phyloP scores from a whole-genome alignment of 1,140 invertebrate species.

The Micrasema longulum region DNA sequence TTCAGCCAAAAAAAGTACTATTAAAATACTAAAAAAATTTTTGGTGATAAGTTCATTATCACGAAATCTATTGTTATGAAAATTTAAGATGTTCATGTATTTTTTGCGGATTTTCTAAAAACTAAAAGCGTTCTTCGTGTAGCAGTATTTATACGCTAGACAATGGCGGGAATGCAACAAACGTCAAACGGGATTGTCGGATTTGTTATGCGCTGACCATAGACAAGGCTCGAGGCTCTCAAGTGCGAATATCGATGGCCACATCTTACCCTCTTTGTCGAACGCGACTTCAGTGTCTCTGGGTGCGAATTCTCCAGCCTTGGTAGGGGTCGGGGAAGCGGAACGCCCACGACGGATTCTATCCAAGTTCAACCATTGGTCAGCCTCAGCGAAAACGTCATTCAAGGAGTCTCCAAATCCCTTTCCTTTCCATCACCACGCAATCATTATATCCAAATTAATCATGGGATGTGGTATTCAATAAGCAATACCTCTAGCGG shows the following conservation, averaged over 20 bases:
- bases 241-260: constrained; percentile 28
- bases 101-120: constrained; percentile 6
- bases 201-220: constrained; percentile 9
- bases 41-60: too few relatives aligned
- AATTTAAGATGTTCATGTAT: neutral
- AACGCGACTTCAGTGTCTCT: constrained; percentile 75
- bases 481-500: constrained; percentile 5
- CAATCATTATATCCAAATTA: constrained; percentile 43
- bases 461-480: constrained; percentile 25
- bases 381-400: constrained; percentile 64
- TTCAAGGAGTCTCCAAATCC: constrained; percentile 44
- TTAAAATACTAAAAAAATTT: too few relatives aligned
- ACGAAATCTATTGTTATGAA: too few relatives aligned
- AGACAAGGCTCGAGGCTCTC: constrained; percentile 10
- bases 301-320: constrained; percentile 74
- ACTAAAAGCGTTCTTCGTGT: neutral
- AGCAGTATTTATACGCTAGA: neutral
- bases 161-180: constrained; percentile 1
- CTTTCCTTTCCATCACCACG: constrained; percentile 48
- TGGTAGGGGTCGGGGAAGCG: constrained; percentile 74
- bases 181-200: constrained; percentile 5
- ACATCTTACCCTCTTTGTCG: constrained; percentile 76
- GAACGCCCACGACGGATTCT: constrained; percentile 68
- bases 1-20: too few relatives aligned
- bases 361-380: constrained; percentile 66